Evolutionary conservation across 2,888 invertebrate species (phyloP).

Genomic region (Automeris io): DNA sequence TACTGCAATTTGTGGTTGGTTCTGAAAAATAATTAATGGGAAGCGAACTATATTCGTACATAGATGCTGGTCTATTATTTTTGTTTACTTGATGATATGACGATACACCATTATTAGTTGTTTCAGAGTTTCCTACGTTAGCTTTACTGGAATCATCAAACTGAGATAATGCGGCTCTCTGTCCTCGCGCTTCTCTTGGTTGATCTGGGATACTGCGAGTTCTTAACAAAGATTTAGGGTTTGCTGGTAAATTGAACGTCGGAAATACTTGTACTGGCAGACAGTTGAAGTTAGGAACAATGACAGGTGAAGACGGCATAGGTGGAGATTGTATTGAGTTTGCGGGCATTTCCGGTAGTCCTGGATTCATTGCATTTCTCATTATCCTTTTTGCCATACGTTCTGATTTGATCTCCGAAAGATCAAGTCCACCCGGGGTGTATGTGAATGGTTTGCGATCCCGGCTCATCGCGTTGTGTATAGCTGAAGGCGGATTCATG

Average conservation of each 20-base stretch:
- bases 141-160: constrained; percentile 28
- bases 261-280: constrained; percentile 73
- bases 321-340: constrained; percentile 67
- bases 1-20: constrained; percentile 31
- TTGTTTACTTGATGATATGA: constrained; percentile 31
- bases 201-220: constrained; percentile 55
- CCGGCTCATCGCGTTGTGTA: constrained; percentile 92
- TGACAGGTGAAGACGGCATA: constrained; percentile 61
- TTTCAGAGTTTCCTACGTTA: constrained; percentile 25
- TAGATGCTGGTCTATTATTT: constrained; percentile 39
- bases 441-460: constrained; percentile 97
- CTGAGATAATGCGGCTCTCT: constrained; percentile 23
- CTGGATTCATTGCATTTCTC: constrained; percentile 79
- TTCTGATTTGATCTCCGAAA: constrained; percentile 93
- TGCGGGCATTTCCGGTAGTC: constrained; percentile 80
- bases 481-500: constrained; percentile 87
- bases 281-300: constrained; percentile 64
- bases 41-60: constrained; percentile 34
- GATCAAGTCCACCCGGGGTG: constrained; percentile 93
- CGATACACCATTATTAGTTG: constrained; percentile 31
- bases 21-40: constrained; percentile 22
- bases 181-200: constrained; percentile 32
- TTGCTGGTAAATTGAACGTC: constrained; percentile 82
- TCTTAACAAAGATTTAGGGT: constrained; percentile 77
- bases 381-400: constrained; percentile 88